Evolutionary conservation across 2,113 vertebrate genomes (phyloP), one percentile per base, ranked within the genome.

Genomic region (Irena cyanogastra): DNA sequence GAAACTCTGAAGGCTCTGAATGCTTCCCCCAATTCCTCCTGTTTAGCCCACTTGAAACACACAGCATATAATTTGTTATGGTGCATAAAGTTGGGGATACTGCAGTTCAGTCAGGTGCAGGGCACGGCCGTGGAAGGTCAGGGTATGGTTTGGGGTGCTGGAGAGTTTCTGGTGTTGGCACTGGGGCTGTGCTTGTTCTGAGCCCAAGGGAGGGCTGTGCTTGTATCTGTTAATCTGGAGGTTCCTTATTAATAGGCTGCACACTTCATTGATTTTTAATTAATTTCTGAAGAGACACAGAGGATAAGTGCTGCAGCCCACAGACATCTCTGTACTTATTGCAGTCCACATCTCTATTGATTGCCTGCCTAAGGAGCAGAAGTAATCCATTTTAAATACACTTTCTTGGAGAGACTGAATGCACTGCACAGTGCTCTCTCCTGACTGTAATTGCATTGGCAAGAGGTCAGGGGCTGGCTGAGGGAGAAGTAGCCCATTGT

Each of bases 221-320:
- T 95, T 92, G 81, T 96, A 95, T 97, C 96, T 95, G 94, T 97
- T 98, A 95, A 98, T 98, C 97, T 97, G 93, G 91, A 97, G 61
- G 83, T 90, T 97, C 93, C 95, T 94, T 98, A 98, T 98, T 98
- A 98, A 98, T 98, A 97, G 98, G 97, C 97, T 98, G 96, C 97
- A 98, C 97, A 98, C 98, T 97, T 98, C 98, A 99, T 99, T 98
- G 99, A 99, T 99, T 99, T 98, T 98, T 98, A 99, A 99, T 99
- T 99, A 98, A 98, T 98, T 99, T 98, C 97, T 97, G 95, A 98
- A 98, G 97, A 98, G 97, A 98, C 98, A 97, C 95, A 83, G 97
- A 98, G 98, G 97, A 98, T 98, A 98, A 98, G 98, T 98, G 98
- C 98, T 97, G 96, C 97, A 97, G 70, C 97, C 97, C 97, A 91